Conservation (phyloP, 2,888 invertebrate species). For the Exocentrus adspersus region DNA sequence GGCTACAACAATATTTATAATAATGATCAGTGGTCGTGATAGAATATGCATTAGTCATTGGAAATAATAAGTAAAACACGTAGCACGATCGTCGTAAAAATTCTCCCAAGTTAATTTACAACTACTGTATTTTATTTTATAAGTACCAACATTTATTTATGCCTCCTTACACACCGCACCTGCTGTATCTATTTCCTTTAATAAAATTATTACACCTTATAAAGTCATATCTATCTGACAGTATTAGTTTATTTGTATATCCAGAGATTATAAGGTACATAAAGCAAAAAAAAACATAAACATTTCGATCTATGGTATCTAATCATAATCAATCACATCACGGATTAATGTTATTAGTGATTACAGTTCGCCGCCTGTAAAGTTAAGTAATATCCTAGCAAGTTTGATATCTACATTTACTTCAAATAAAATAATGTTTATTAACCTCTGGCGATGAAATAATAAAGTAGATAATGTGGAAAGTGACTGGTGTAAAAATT, state of each 20-base stretch:
- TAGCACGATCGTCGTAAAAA: no score
- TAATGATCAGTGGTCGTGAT: no score
- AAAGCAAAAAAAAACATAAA: neutral
- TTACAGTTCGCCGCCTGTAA: neutral
- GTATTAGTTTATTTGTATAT: neutral
- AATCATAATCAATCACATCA: neutral
- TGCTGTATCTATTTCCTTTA: no score
- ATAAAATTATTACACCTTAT: no score
- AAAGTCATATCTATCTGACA: neutral
- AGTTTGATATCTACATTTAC: neutral
- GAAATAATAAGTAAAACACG: no score
- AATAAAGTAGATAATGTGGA: neutral
- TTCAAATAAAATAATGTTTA: neutral
- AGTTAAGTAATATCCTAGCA: neutral
- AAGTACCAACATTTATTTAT: no score
- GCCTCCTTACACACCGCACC: no score
- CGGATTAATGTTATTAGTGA: neutral
- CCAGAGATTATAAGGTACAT: neutral
- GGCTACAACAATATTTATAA: no score
- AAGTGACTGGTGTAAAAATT: no score
- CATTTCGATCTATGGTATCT: neutral
- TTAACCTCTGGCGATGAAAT: neutral
- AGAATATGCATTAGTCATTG: no score
- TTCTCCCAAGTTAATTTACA: no score
- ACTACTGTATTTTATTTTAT: no score